A percentile compares a stretch with the other conserved stretches of the same genome.
These are phyloP conservation scores for Myotis daubentonii DNA, from an alignment of 2,797 vertebrate species.

Conservation along the genomic window DNA sequence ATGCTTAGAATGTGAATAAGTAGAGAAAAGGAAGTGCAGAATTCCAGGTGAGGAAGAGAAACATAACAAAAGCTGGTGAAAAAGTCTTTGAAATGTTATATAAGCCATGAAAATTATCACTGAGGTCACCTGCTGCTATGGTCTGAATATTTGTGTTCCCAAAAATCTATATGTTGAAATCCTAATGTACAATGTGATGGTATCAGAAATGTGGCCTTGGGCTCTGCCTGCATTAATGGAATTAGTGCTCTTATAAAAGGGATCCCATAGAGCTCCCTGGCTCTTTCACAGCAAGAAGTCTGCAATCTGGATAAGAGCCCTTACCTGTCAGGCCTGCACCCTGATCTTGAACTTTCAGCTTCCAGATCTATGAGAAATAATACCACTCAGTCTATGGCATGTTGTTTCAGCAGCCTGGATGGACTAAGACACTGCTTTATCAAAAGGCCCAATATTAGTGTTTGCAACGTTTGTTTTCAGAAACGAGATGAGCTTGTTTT, in stretches of 20 bases:
- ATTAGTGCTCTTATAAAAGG: not conserved
- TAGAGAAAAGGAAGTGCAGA: not conserved
- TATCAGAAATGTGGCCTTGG: not conserved
- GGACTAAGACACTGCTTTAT: not conserved
- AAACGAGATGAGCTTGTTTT: not conserved
- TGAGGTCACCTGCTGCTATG: not conserved
- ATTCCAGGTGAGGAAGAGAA: not conserved
- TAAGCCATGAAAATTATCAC: not conserved
- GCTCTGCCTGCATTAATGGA: not conserved
- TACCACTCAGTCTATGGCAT: not conserved
- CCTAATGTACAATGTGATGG: not conserved
- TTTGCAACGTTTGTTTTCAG: constrained; percentile 22
- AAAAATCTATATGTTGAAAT: not conserved
- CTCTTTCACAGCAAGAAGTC: not conserved
- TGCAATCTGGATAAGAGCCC: not conserved
- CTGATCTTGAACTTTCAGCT: not conserved
- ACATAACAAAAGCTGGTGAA: not conserved
- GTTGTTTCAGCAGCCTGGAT: not conserved
- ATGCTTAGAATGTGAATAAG: not conserved
- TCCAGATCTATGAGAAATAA: not conserved
- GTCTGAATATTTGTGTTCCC: not conserved
- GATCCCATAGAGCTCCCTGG: not conserved
- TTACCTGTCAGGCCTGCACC: not conserved
- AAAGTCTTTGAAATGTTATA: not conserved
- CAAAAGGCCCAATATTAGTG: not conserved